Evolutionary conservation across 2,113 vertebrate genomes (phyloP).

Genomic region (Uria aalge): DNA sequence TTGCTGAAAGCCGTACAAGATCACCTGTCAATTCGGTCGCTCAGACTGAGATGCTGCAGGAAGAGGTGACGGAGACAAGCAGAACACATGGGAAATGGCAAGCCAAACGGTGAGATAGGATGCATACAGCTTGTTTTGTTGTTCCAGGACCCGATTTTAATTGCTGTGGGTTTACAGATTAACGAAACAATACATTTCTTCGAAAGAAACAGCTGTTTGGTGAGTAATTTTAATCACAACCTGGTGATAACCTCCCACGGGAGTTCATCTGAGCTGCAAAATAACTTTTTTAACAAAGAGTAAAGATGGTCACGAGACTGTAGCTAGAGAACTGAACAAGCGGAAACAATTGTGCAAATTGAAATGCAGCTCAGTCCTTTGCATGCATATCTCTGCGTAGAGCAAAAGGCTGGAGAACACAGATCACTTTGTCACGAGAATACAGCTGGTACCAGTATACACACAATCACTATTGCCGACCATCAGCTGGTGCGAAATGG

Average conservation of each 20-base stretch:
- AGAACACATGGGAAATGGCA: background rate
- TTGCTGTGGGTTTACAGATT: constrained; percentile 20
- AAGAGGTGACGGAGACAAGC: background rate
- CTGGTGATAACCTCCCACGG: background rate
- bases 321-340: background rate
- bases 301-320: background rate
- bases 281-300: background rate
- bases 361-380: background rate
- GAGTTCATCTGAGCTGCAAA: background rate
- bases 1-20: background rate
- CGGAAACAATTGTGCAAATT: background rate
- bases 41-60: background rate
- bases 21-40: background rate
- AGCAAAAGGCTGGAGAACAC: background rate
- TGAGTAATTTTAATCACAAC: constrained; percentile 12
- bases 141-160: background rate
- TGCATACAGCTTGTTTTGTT: background rate
- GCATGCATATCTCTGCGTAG: background rate
- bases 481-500: background rate
- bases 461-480: background rate
- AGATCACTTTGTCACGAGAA: background rate
- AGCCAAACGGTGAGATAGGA: background rate
- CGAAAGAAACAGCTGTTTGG: constrained; percentile 26
- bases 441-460: background rate
- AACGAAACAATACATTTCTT: background rate